Base-by-base conservation (phyloP, 1,140 invertebrate species). In the Dreissena rostriformis region DNA sequence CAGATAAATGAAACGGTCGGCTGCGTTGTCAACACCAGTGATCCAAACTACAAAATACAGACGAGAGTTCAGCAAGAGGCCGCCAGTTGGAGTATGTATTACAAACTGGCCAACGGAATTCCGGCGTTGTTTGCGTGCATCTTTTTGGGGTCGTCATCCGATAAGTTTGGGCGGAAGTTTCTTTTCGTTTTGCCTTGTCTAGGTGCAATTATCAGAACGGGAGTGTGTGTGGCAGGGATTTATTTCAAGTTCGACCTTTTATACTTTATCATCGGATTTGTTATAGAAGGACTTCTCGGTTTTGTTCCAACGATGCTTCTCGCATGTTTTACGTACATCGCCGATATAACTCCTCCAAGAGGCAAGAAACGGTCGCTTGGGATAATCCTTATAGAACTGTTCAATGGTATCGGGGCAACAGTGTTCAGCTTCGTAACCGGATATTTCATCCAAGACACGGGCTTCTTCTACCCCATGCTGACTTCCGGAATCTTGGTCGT, bases 81-180 rank as follows among this genome's bases (percentile, higher is more conserved):
- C 26, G 63, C 82, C 7, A 24, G 77, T 29, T 84, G 82, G 82
- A 49, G 49, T 22, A 77, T 75, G 52, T 72, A 77, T 26, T 77
- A 28, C 19, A 24, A 10, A 17, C 28, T 84, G 4, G 73, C 82
- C n/a, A 49, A 28, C n/a, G 75, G 75, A 12, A 39, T 84, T 63
- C 66, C 68, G 2, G 66, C 74, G 8, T n/a, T 84, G 57, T 71
- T 84, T 65, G 74, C 82, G 4, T 77, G 68, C 61, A 49, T 84
- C 14, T 19, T 84, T 61, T 72, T 84, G 12, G 82, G 82, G 10
- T 71, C 82, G 11, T 63, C 29, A 2, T 65, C 82, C 22, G 82
- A 84, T n/a, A 77, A 68, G 53, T 84, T 84, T 70, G 82, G 82
- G 19, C 51, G 82, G 1, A 84, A 77, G 53, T 84, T 84, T 53